Conservation (phyloP, 2,113 vertebrate genomes). For the Gymnarchus niloticus region DNA sequence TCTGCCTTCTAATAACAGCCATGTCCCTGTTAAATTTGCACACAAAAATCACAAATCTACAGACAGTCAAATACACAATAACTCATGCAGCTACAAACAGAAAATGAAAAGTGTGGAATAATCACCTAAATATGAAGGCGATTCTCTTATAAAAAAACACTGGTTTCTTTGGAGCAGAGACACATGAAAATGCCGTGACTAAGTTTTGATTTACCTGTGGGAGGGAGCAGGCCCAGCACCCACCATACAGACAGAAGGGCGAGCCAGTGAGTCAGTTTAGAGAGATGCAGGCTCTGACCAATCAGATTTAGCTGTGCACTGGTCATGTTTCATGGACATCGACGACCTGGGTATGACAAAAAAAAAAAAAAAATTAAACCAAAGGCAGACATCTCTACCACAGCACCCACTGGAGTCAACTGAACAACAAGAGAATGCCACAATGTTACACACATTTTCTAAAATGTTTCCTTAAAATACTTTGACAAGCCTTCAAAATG, state of each 20-base stretch:
- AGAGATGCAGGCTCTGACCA: slow-evolving; percentile 40
- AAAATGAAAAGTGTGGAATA: neutral
- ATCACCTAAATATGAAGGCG: neutral
- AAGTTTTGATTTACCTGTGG: slow-evolving; percentile 49
- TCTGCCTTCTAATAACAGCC: neutral
- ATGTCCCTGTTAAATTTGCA: neutral
- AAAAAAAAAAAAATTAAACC: neutral
- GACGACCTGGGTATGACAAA: slow-evolving; percentile 26
- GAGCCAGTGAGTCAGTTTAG: slow-evolving; percentile 30
- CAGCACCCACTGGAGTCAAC: neutral
- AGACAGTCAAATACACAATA: neutral
- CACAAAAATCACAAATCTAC: neutral
- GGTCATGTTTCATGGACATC: slow-evolving; percentile 54
- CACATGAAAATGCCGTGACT: slow-evolving; percentile 8
- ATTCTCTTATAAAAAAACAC: neutral
- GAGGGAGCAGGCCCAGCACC: slow-evolving; percentile 46
- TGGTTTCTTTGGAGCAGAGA: neutral
- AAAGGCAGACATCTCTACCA: neutral
- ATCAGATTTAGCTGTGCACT: slow-evolving; percentile 45
- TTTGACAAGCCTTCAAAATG: neutral
- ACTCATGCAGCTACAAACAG: neutral
- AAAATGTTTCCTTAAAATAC: neutral
- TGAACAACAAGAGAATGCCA: neutral
- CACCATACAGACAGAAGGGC: slow-evolving; percentile 53
- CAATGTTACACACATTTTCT: neutral